Conservation (phyloP, 2,113 vertebrate genomes). For the Ictidomys tridecemlineatus region DNA sequence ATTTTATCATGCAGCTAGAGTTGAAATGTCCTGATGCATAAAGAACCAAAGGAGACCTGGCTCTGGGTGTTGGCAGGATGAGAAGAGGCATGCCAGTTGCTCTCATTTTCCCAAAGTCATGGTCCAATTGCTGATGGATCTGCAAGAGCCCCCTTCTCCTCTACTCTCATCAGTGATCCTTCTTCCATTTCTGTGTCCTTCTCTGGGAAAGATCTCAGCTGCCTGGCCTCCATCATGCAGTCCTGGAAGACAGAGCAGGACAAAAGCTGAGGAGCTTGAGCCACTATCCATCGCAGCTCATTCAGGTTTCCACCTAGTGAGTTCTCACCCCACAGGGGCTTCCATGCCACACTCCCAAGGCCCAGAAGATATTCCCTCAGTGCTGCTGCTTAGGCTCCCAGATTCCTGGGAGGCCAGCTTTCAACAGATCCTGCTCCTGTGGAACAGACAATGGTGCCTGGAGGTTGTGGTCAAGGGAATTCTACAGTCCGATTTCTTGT, state of each 20-base stretch:
- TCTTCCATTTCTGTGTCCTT: fast-evolving
- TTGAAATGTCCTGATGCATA: background rate
- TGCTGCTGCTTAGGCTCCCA: background rate
- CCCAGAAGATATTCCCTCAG: background rate
- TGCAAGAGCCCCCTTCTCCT: fast-evolving
- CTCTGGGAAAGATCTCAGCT: background rate
- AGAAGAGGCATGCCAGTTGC: background rate
- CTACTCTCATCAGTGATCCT: fast-evolving
- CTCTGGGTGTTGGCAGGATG: background rate
- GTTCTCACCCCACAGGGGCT: background rate
- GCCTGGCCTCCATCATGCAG: background rate
- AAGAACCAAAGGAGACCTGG: background rate
- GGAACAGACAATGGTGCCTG: background rate
- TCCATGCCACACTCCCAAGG: background rate
- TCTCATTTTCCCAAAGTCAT: background rate
- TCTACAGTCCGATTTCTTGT: background rate
- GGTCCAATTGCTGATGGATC: background rate
- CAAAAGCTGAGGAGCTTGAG: fast-evolving
- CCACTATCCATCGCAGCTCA: background rate
- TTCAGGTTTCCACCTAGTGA: background rate
- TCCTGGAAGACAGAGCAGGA: background rate
- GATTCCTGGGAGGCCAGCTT: background rate
- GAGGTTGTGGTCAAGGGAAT: too few relatives aligned
- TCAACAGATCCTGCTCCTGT: background rate
- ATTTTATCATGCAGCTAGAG: background rate